Base-by-base conservation (phyloP, 2,888 invertebrate genomes). In the Eugnorisma glareosa region DNA sequence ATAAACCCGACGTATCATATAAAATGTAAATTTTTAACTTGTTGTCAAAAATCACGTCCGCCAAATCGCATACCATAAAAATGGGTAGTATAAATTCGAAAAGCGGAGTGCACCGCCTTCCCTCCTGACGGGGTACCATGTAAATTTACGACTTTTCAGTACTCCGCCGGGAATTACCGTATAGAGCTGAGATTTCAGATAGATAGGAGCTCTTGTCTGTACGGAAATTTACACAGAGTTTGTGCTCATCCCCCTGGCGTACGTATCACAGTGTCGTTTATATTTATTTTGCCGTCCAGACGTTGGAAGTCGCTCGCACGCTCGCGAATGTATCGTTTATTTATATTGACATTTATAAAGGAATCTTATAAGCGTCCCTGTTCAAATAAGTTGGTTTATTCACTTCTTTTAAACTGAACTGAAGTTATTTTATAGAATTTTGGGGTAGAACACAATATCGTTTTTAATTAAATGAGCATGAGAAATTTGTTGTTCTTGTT, bases 81-180 rank as follows among this genome's bases (percentile, higher is more conserved):
- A 93, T 92, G 91, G 92, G 90, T 87, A 86, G 91, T 93, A 93
- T 95, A 95, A 94, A 95, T 95, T 93, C 92, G 91, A 92, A 92
- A 92, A 90, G 91, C 91, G 91, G 92, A 93, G 91, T 91, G 91
- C 90, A 91, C 89, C 88, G 91, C 91, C 92, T 92, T 91, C 87
- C 91, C 90, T 86, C 90, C 93, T 92, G 94, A 94, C 93, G 92
- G 90, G 88, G 90, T 89, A 85, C 92, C 93, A 92, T 94, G 93
- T 93, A 94, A 94, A 95, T 95, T 95, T 95, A 95, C 94, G 94
- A 94, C 93, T 93, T 93, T 94, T 94, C 94, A 93, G 95, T 93
- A 94, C 94, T 93, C 95, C 93, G 90, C 92, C 81, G 95, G 94
- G 95, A 95, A 95, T 96, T 93, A 94, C 93, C 91, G 92, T 90